Evolutionary conservation across 2,888 invertebrate species (phyloP).

Genomic region (Trisateles emortualis): DNA sequence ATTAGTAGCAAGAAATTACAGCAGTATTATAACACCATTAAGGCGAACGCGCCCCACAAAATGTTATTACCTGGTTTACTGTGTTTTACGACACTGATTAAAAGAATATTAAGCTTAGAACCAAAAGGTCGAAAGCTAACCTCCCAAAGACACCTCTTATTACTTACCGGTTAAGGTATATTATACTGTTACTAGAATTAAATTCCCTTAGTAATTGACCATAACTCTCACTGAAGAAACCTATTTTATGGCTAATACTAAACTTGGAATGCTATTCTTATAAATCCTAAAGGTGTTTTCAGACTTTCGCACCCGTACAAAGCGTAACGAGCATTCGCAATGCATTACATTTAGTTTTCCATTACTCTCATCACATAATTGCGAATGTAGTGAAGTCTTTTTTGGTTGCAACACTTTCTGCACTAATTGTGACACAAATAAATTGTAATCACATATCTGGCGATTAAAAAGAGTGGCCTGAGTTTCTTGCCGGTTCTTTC

Average conservation of each 20-base stretch:
- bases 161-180: conserved; percentile 7
- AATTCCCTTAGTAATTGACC: not conserved
- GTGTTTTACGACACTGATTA: conserved; percentile 8
- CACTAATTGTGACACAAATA: too few species aligned
- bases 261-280: not conserved
- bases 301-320: not conserved
- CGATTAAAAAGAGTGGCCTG: too few species aligned
- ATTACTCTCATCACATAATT: too few species aligned
- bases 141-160: conserved; percentile 5
- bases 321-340: not conserved
- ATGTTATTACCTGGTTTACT: not conserved
- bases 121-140: conserved; percentile 3
- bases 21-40: not conserved
- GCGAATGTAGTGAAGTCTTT: too few species aligned
- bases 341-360: not conserved
- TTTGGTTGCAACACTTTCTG: too few species aligned
- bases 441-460: too few species aligned
- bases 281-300: not conserved
- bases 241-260: not conserved
- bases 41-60: not conserved
- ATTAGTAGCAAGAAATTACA: not conserved
- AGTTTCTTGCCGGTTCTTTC: too few species aligned
- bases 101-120: not conserved
- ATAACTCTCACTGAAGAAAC: not conserved
- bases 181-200: conserved; percentile 3